These are phyloP conservation scores for Brachionus koreanus DNA, from an alignment of 1,140 invertebrate species.

Conservation along the genomic window DNA sequence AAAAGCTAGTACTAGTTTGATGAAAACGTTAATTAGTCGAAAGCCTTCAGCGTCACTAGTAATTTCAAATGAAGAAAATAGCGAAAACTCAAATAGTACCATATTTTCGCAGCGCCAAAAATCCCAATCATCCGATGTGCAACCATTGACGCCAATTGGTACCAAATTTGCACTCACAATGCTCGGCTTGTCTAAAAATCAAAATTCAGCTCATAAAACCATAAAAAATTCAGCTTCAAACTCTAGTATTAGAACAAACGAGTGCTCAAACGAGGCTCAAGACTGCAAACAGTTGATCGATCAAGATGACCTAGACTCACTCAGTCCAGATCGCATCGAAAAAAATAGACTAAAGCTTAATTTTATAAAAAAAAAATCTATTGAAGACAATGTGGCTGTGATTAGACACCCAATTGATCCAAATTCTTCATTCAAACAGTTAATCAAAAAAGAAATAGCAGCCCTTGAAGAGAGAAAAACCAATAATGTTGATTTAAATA, in stretches of 20 bases:
- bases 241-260: neutral
- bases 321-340: neutral
- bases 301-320: neutral
- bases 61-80: neutral
- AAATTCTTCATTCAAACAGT: neutral
- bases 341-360: neutral
- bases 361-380: conserved; percentile 13
- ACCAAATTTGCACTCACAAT: conserved; percentile 27
- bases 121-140: neutral
- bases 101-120: neutral
- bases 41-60: neutral
- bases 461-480: neutral
- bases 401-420: neutral
- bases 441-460: conserved; percentile 12
- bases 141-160: neutral
- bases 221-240: neutral
- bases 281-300: neutral
- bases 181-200: neutral
- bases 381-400: neutral
- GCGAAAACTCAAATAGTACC: neutral
- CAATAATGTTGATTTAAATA: neutral
- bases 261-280: neutral
- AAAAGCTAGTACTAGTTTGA: conserved; percentile 56
- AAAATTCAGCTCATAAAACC: neutral
- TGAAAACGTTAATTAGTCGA: conserved; percentile 55